Base-by-base conservation (phyloP, 2,888 invertebrate species). In the Neoascia interrupta region DNA sequence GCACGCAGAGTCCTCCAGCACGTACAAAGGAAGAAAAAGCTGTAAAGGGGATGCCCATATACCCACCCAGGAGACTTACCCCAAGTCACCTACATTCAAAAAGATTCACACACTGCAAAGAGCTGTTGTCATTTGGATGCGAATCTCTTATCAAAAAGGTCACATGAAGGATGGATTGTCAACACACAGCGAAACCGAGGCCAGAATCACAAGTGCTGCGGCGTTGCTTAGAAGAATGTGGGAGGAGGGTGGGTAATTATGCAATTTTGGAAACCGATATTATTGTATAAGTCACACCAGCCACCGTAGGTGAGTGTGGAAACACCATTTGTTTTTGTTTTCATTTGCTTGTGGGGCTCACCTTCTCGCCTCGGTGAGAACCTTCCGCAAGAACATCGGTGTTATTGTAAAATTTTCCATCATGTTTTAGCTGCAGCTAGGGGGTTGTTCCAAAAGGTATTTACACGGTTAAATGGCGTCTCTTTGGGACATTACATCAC, bases 381-480 rank as follows among this genome's bases (percentile, higher is more conserved):
- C 88, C 85, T 87, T 88, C 79, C 85, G 87, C 84, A 88, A 85
- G 84, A 88, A 86, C 60, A 86, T 85, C 81, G 88, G 88, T 19
- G 88, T 88, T 82, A 85, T 86, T 70, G 85, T 85, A 83, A 87
- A 86, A 83, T 85, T 86, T 83, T 88, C 87, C 87, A 88, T 87
- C 16, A 11, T 64, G 31, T 36, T 66, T 11, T 16, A 11, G 16
- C 3, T 6, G 47, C n/a, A 16, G 8, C 1, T 26, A 19, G 26
- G 23, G 31, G 54, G 47, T 54, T 53, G 56, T 18, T 70, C 36
- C 10, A 3, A 1, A 1, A 5, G 19, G 13, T 8, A 11, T 49
- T 19, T 34, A 23, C 31, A 60, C 53, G 60, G 18, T 61, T 61
- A 58, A 64, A 39, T 47, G 21, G 43, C 19, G 61, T 63, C 49